Base-by-base conservation (phyloP, 2,888 invertebrate genomes). In the Andrena marginata region DNA sequence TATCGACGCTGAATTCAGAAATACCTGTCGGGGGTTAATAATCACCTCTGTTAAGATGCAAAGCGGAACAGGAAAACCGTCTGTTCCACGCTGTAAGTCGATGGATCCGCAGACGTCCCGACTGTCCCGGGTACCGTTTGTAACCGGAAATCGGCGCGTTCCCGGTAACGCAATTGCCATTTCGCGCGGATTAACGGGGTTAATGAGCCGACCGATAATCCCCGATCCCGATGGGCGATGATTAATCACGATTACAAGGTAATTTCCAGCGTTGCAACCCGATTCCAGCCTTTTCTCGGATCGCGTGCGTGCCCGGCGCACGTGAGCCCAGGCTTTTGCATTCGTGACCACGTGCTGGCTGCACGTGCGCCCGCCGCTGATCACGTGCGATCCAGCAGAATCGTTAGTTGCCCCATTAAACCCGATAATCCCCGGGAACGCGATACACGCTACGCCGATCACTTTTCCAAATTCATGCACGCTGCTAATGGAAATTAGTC, bases 371-470 rank as follows among this genome's bases (percentile, higher is more conserved):
- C 71, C 23, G 23, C 26, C 33, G 2, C 48, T 49, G 69, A 71
- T 85, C 79, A 83, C 80, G 83, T 84, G 80, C 64, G 16, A 76
- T 60, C 74, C 64, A 77, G 33, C n/a, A 54, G 72, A 64, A 86
- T 87, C 83, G 71, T 80, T 77, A 81, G 70, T 77, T 67, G 63
- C 54, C 60, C 62, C 65, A 60, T 83, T 71, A 71, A 78, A 42
- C 77, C 23, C 31, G 71, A 65, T 49, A 72, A 72, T 72, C 65
- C 60, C 49, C 20, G 48, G 60, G 26, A 48, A 59, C 42, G 42
- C 59, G 59, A 59, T 33, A 20, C 60, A 49, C 23, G 2, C 49
- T 35, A n/a, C 60, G 20, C n/a, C 33, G 33, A 33, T 33, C 16
- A 63, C 23, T 20, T 20, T 23, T 63, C 31, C 33, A 10, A 68